These are phyloP conservation scores for Brachionus rotundiformis DNA, from an alignment of 1,140 invertebrate species.

Conservation along the genomic window DNA sequence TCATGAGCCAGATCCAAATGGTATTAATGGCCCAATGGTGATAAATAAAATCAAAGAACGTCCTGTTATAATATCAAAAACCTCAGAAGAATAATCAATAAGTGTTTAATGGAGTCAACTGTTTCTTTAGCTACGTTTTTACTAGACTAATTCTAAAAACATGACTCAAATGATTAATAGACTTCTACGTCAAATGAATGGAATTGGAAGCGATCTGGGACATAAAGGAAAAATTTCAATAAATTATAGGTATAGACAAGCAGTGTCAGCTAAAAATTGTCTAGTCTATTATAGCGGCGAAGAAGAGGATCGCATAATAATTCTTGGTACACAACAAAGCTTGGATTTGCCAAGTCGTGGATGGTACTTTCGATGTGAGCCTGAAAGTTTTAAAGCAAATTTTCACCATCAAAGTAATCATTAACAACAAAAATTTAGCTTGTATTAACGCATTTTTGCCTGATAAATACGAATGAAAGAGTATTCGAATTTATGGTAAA, in stretches of 20 bases:
- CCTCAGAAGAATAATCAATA: neutral
- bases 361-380: neutral
- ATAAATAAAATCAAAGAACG: neutral
- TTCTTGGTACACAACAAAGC: neutral
- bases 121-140: neutral
- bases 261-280: neutral
- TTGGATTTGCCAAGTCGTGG: neutral
- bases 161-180: constrained; percentile 16
- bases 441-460: neutral
- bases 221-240: neutral
- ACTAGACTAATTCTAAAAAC: neutral
- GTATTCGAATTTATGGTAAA: neutral
- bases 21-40: neutral
- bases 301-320: neutral
- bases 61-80: neutral
- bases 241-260: neutral
- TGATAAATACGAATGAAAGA: constrained; percentile 7
- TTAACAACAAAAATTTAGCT: constrained; percentile 34
- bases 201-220: neutral
- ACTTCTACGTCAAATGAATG: neutral
- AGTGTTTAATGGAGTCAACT: neutral
- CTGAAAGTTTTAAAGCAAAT: neutral
- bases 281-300: neutral
- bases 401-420: constrained; percentile 6
- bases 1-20: neutral